phyloP scores from a whole-genome alignment of 2,888 invertebrate genomes.

The Ichneumoninae sp. region DNA sequence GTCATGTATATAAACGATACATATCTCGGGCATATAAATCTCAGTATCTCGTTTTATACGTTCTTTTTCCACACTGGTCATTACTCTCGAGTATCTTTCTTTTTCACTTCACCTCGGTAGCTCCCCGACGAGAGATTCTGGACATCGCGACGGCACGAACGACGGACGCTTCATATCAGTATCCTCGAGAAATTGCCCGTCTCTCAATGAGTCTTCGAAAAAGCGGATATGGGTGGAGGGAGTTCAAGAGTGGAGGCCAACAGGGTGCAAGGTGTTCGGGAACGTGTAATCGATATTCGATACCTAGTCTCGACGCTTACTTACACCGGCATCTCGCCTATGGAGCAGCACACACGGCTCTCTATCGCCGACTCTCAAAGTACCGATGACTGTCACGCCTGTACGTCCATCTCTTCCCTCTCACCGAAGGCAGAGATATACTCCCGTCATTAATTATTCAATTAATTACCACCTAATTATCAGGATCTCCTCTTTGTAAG shows the following conservation, averaged over 20 bases:
- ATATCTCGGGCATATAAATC: too few relatives aligned
- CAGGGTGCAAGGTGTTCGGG: constrained; percentile 36
- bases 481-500: constrained; percentile 71
- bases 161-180: not conserved
- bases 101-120: not conserved
- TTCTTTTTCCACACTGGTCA: too few relatives aligned
- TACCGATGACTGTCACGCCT: constrained; percentile 50
- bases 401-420: constrained; percentile 41
- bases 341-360: not conserved
- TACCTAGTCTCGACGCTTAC: constrained; percentile 59
- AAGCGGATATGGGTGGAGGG: constrained; percentile 7
- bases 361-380: constrained; percentile 22
- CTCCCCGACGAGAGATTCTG: not conserved
- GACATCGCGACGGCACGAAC: constrained; percentile 4
- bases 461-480: constrained; percentile 82
- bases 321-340: constrained; percentile 21
- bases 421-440: constrained; percentile 40
- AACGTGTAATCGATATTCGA: constrained; percentile 68
- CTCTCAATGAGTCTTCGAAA: constrained; percentile 9
- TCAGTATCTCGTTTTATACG: too few relatives aligned
- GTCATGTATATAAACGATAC: too few relatives aligned
- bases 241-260: constrained; percentile 37
- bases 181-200: constrained; percentile 36
- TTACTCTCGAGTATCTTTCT: constrained; percentile 2
- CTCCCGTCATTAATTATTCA: constrained; percentile 78